Evolutionary conservation across 1,140 invertebrate species (phyloP).

Genomic region (Orchestia grillus): DNA sequence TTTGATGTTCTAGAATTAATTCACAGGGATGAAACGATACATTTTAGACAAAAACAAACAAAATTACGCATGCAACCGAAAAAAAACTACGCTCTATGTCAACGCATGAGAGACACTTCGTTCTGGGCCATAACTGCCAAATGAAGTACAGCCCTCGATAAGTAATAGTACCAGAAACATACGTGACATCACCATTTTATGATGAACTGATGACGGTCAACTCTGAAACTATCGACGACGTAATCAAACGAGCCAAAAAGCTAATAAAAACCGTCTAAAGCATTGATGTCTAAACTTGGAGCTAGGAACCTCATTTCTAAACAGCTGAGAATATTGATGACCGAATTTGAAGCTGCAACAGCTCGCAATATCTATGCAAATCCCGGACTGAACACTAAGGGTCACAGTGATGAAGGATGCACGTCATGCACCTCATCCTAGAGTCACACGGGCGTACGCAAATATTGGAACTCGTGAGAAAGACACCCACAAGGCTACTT

Average conservation of each 20-base stretch:
- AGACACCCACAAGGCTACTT: too few relatives aligned
- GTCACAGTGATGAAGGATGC: not conserved
- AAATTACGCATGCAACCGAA: too few relatives aligned
- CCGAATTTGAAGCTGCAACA: not conserved
- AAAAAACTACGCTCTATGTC: too few relatives aligned
- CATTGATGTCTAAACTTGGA: not conserved
- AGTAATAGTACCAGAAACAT: too few relatives aligned
- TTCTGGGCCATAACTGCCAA: too few relatives aligned
- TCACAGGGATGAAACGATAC: too few relatives aligned
- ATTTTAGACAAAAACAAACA: too few relatives aligned
- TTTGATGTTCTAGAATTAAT: too few relatives aligned
- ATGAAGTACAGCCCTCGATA: too few relatives aligned
- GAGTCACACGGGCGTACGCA: not conserved
- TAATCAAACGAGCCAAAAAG: not conserved
- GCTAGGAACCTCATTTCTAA: not conserved
- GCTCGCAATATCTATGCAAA: not conserved
- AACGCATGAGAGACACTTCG: too few relatives aligned
- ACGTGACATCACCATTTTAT: too few relatives aligned
- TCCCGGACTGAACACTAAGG: not conserved
- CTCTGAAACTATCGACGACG: not conserved
- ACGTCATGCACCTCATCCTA: not conserved
- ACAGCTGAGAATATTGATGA: not conserved
- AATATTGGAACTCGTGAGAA: too few relatives aligned
- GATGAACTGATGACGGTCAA: not conserved
- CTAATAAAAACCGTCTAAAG: not conserved